These are phyloP conservation scores for Chrysodeixis includens DNA, from an alignment of 2,888 invertebrate genomes.

Conservation along the genomic window DNA sequence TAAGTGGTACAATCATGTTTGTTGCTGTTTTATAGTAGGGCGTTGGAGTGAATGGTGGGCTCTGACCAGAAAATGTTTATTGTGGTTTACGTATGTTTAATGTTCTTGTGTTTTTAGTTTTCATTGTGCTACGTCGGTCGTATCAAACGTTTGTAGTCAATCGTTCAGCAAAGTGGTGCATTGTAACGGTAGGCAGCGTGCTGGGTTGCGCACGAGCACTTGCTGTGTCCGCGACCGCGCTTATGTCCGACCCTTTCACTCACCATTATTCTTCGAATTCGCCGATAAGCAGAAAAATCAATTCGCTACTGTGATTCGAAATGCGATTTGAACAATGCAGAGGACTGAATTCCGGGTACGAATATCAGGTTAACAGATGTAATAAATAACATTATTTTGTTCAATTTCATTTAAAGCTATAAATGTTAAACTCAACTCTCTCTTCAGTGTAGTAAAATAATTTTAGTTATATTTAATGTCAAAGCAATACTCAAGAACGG, in stretches of 20 bases:
- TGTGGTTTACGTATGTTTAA: slow-evolving; percentile 10
- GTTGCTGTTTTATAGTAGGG: slow-evolving; percentile 58
- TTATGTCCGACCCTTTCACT: slow-evolving; percentile 58
- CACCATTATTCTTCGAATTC: slow-evolving; percentile 66
- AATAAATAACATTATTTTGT: not conserved
- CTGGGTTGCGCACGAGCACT: slow-evolving; percentile 76
- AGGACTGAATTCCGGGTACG: not conserved
- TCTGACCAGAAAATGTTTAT: slow-evolving; percentile 6
- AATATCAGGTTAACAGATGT: slow-evolving; percentile 9
- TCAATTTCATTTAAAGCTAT: slow-evolving; percentile 6
- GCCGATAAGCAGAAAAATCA: slow-evolving; percentile 70
- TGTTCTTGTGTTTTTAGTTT: slow-evolving; percentile 33
- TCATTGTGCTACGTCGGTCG: slow-evolving; percentile 42
- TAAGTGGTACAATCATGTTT: slow-evolving; percentile 62
- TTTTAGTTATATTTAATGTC: slow-evolving; percentile 21
- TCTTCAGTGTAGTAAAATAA: not conserved
- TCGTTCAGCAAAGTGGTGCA: slow-evolving; percentile 79
- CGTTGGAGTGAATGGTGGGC: slow-evolving; percentile 30
- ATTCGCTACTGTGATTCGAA: slow-evolving; percentile 66
- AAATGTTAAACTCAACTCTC: not conserved
- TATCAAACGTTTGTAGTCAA: slow-evolving; percentile 66
- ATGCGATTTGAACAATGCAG: slow-evolving; percentile 9
- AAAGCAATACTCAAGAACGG: slow-evolving; percentile 9
- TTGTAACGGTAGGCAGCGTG: slow-evolving; percentile 77
- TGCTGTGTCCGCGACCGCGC: slow-evolving; percentile 39